Evolutionary conservation across 2,888 invertebrate genomes (phyloP).

Genomic region (Amblyjoppa proteus): DNA sequence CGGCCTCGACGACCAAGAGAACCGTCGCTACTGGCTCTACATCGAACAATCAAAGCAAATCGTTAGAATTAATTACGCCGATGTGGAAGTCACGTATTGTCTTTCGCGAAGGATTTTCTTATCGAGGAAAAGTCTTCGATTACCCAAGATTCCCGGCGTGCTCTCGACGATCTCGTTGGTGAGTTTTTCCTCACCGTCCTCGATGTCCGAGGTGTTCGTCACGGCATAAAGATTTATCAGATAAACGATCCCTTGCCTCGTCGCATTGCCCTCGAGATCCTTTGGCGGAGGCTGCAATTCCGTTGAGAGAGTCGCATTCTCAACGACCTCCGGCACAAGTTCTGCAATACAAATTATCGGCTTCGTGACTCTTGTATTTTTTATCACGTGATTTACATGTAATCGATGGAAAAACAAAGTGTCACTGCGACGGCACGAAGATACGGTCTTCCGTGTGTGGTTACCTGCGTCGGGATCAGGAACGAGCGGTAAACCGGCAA

Average conservation of each 20-base stretch:
- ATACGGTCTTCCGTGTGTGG: constrained; percentile 22
- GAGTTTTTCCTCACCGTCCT: constrained; percentile 76
- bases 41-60: background rate
- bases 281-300: constrained; percentile 76
- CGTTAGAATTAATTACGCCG: background rate
- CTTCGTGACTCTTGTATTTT: constrained; percentile 37
- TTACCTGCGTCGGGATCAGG: constrained; percentile 72
- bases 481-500: constrained; percentile 72
- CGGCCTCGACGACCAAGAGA: constrained; percentile 78
- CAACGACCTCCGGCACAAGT: constrained; percentile 56
- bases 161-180: constrained; percentile 74
- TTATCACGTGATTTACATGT: constrained; percentile 42
- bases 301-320: constrained; percentile 72
- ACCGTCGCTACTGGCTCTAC: constrained; percentile 79
- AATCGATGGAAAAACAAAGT: constrained; percentile 18
- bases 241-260: constrained; percentile 74
- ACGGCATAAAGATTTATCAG: constrained; percentile 81
- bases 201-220: constrained; percentile 75
- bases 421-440: background rate
- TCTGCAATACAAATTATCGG: constrained; percentile 43
- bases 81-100: background rate
- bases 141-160: constrained; percentile 77
- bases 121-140: background rate
- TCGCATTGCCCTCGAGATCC: constrained; percentile 48
- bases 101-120: background rate